These are phyloP conservation scores for Cyrtorhinus lividipennis DNA, from an alignment of 1,140 invertebrate species.

Conservation along the genomic window DNA sequence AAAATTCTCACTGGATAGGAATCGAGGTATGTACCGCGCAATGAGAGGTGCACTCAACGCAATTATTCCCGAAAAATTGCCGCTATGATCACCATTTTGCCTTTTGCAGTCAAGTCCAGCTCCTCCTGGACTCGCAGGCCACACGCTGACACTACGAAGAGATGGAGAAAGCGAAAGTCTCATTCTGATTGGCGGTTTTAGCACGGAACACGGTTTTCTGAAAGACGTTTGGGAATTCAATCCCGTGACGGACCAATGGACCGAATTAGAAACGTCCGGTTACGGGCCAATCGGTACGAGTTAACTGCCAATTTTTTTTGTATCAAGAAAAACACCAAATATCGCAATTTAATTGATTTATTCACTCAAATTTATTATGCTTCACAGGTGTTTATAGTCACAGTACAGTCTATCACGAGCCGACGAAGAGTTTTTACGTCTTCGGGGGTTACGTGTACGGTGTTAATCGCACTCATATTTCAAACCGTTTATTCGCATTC, in stretches of 20 bases:
- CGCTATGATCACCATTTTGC: neutral
- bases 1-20: conserved; percentile 68
- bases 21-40: conserved; percentile 38
- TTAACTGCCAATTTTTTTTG: conserved; percentile 4
- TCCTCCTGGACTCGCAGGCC: conserved; percentile 65
- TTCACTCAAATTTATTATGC: too few relatives aligned
- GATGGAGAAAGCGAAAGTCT: conserved; percentile 43
- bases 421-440: conserved; percentile 70
- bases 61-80: neutral
- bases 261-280: conserved; percentile 47
- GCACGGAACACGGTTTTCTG: conserved; percentile 57
- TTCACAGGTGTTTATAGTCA: conserved; percentile 70
- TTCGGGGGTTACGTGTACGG: conserved; percentile 74
- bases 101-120: neutral
- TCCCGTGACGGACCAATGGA: conserved; percentile 54
- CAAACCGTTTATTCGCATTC: conserved; percentile 59
- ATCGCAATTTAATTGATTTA: too few relatives aligned
- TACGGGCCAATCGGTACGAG: conserved; percentile 48
- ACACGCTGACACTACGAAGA: conserved; percentile 66
- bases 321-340: too few relatives aligned
- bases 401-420: conserved; percentile 68
- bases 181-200: conserved; percentile 78
- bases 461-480: conserved; percentile 51
- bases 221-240: conserved; percentile 71
- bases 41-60: too few relatives aligned